phyloP scores from a whole-genome alignment of 2,113 vertebrate species.

The Sinocyclocheilus anophthalmus region DNA sequence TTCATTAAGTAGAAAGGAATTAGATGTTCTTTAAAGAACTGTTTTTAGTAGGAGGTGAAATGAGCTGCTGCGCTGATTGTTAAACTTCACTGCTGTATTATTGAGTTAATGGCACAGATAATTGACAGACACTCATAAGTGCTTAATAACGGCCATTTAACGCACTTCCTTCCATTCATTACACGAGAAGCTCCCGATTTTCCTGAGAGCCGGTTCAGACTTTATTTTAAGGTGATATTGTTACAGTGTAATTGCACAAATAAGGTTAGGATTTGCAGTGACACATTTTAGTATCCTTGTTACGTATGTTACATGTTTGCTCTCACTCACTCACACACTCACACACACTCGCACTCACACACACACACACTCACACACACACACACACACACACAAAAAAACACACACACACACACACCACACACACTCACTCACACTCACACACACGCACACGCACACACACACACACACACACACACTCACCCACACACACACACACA shows the following conservation, averaged over 20 bases:
- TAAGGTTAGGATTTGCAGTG: neutral
- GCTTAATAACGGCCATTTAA: slow-evolving; percentile 81
- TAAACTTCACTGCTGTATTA: slow-evolving; percentile 78
- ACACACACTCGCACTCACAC: too few relatives aligned
- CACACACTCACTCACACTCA: too few relatives aligned
- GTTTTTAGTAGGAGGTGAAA: slow-evolving; percentile 64
- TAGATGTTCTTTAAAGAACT: slow-evolving; percentile 71
- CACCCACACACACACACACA: too few relatives aligned
- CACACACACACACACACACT: too few relatives aligned
- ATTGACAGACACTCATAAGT: slow-evolving; percentile 80
- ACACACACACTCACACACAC: too few relatives aligned
- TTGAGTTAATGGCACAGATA: slow-evolving; percentile 82
- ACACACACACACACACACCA: too few relatives aligned
- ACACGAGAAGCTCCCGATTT: slow-evolving; percentile 55
- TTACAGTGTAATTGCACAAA: neutral
- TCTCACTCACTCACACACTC: too few relatives aligned
- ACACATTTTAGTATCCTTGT: neutral
- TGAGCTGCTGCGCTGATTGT: slow-evolving; percentile 68
- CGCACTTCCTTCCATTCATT: slow-evolving; percentile 78
- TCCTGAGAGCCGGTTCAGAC: too few relatives aligned
- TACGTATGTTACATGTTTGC: too few relatives aligned
- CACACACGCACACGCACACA: too few relatives aligned
- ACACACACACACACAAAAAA: too few relatives aligned
- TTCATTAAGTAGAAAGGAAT: slow-evolving; percentile 76
- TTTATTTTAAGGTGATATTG: neutral